Evolutionary conservation across 1,140 invertebrate species (phyloP), one percentile per base, ranked within the genome.

Genomic region (Fopius arisanus): DNA sequence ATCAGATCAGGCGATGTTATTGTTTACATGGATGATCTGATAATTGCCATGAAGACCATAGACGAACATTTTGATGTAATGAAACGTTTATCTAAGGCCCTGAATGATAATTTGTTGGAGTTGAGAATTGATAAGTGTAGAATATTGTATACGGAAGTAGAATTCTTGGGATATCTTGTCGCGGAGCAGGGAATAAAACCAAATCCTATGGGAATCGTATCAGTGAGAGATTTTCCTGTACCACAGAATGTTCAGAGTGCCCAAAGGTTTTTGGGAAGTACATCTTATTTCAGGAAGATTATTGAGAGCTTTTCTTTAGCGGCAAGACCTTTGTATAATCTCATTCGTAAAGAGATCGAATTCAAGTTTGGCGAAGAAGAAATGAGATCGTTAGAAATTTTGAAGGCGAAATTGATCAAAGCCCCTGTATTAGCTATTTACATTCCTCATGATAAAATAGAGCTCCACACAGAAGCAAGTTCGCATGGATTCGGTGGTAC

Each of bases 401-500:
- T 72, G 33, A 71, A 72, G 26, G 16, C 14, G 1, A 31, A 29
- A 41, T 62, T 75, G 16, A n/a, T 41, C 6, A 23, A 40, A 3
- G 26, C 40, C 12, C 59, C 54, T 14, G 70, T 71, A 29, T 71
- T 71, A 0, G 66, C 67, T 29, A 16, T 75, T 0, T 75, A 75
- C 31, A 26, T 48, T 6, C n/a, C n/a, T 26, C 16, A n/a, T 7
- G 72, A 72, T 37, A 40, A 63, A 5, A 76, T 71, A 1, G 67
- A 79, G 29, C 16, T 87, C 12, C 74, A 80, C 51, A 82, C 82
- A 0, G 85, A 88, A 75, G 83, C 83, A 0, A 77, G 74, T 6
- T n/a, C 12, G 41, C 68, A 76, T 75, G 77, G 73, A 0, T 26
- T 74, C 0, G 75, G 75, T 0, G 75, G 41, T 0, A 68, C 74